These are phyloP conservation scores for Harlomillsia oculata DNA, from an alignment of 1,140 invertebrate species.

Conservation along the genomic window DNA sequence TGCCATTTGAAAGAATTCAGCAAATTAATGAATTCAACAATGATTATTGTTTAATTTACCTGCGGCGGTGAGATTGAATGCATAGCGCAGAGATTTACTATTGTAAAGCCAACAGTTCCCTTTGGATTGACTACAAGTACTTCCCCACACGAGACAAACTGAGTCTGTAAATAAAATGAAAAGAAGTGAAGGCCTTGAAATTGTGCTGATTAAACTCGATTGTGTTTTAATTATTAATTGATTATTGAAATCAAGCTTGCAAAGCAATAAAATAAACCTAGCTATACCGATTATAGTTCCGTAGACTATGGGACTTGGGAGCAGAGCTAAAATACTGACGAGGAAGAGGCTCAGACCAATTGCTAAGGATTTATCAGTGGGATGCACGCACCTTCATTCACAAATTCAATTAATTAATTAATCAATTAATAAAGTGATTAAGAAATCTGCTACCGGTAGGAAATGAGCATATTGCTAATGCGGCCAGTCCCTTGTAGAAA, in stretches of 20 bases:
- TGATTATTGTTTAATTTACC: too few relatives aligned
- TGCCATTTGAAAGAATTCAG: too few relatives aligned
- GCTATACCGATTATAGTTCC: constrained; percentile 29
- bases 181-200: too few relatives aligned
- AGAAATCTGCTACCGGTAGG: constrained; percentile 35
- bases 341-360: constrained; percentile 36
- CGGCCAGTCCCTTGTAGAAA: constrained; percentile 37
- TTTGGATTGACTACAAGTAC: constrained; percentile 7
- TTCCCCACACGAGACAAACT: constrained; percentile 31
- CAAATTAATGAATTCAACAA: too few relatives aligned
- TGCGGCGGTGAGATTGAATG: constrained; percentile 32
- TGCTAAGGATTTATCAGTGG: constrained; percentile 38
- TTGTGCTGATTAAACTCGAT: too few relatives aligned
- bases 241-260: too few relatives aligned
- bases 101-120: constrained; percentile 33
- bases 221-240: too few relatives aligned
- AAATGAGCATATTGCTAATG: constrained; percentile 38
- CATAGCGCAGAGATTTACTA: constrained; percentile 23
- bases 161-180: constrained; percentile 20
- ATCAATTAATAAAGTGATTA: not conserved
- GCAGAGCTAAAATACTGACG: constrained; percentile 23
- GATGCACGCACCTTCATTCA: constrained; percentile 39
- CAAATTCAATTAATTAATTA: not conserved
- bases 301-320: constrained; percentile 32
- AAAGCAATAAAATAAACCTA: too few relatives aligned